Base-by-base conservation (phyloP, 2,797 vertebrate genomes). In the Leptoclinus maculatus region DNA sequence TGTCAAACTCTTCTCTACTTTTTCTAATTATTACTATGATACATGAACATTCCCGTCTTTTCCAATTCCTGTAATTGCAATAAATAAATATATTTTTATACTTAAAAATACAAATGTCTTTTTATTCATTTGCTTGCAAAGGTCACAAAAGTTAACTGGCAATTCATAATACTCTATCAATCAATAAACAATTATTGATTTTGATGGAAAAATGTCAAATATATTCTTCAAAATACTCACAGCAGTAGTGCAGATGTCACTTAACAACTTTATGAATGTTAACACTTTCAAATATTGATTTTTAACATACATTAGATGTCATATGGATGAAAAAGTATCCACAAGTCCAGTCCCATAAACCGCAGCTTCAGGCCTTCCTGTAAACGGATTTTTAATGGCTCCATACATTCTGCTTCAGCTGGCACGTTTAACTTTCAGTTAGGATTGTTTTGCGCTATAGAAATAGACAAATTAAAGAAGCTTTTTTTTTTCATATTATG, bases 71-170 rank as follows among this genome's bases (percentile, higher is more conserved):
- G n/a, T 59, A 27, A 58, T 10, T 29, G 27, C 21, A 57, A 45
- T 45, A 39, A 13, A 39, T 39, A 45, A n/a, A n/a, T 45, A 12
- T 41, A 41, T 16, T 16, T 17, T 45, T 17, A 45, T 45, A 76
- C 11, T 38, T 1, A 60, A 19, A 47, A 45, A 54, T 0, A 64
- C n/a, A 60, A 67, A 45, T 45, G n/a, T 53, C 4, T 54, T 59
- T 63, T 79, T 68, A 80, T 88, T 87, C 0, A 57, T 76, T 83
- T 83, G n/a, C 3, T 82, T 76, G 23, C 54, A 69, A 25, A 80
- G 17, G 56, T 87, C 67, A 88, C 23, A 83, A 78, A 71, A 75
- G 38, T 19, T 13, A 47, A 86, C 82, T 84, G 84, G 83, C 78
- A 89, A 47, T n/a, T 89, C 25, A 72, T 43, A 71, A 71, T 54